A percentile compares a stretch with the other conserved stretches of the same genome.
Conservation (phyloP, 2,113 vertebrate species). For the Notarius quadriscutis region DNA sequence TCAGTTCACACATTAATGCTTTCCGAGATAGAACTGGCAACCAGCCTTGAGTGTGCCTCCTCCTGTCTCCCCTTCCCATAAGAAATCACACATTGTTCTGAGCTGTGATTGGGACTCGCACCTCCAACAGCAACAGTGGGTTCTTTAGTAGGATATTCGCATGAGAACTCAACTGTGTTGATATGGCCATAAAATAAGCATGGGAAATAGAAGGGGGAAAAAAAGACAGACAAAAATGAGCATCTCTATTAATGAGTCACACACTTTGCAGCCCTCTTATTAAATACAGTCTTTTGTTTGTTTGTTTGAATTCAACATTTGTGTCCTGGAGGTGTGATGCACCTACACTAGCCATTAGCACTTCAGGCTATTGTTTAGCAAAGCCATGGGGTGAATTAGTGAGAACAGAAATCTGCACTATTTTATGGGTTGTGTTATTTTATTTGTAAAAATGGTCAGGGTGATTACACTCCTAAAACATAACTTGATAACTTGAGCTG, state of each 20-base stretch:
- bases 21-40: slow-evolving; percentile 42
- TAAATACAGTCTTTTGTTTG: slow-evolving; percentile 34
- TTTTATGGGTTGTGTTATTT: not conserved
- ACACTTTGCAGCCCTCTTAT: not conserved
- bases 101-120: slow-evolving; percentile 48
- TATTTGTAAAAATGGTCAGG: not conserved
- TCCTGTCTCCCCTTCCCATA: slow-evolving; percentile 5
- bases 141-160: slow-evolving; percentile 40
- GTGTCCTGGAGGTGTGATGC: slow-evolving; percentile 25
- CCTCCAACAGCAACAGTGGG: slow-evolving; percentile 32
- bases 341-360: slow-evolving; percentile 1
- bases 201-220: not conserved
- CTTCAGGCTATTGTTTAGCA: not conserved
- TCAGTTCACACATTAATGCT: slow-evolving; percentile 49
- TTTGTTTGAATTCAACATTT: not conserved
- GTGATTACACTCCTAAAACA: not conserved
- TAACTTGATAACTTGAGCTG: not conserved
- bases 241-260: slow-evolving; percentile 43
- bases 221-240: not conserved
- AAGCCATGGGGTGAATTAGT: slow-evolving; percentile 5
- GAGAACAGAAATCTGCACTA: not conserved
- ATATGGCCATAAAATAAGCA: slow-evolving; percentile 13
- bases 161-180: slow-evolving; percentile 25
- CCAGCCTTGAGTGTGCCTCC: slow-evolving; percentile 38
- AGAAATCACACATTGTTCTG: slow-evolving; percentile 50